Conservation (phyloP, 2,888 invertebrate genomes). For the Chrysodeixis includens region DNA sequence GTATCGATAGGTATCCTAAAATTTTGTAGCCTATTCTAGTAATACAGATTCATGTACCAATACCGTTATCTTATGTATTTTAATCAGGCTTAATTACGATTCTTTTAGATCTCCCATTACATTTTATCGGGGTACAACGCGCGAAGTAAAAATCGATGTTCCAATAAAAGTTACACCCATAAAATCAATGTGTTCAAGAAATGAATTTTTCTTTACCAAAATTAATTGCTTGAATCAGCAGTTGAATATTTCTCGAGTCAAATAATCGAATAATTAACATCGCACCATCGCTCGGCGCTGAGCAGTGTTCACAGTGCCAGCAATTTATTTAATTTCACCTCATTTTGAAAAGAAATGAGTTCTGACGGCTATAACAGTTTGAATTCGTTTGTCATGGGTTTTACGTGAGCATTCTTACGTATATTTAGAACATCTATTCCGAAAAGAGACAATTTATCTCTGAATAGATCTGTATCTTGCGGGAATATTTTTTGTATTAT, state of each 20-base stretch:
- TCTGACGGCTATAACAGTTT: constrained; percentile 20
- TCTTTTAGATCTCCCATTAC: neutral
- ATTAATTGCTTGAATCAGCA: neutral
- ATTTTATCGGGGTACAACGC: constrained; percentile 3
- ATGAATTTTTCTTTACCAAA: constrained; percentile 1
- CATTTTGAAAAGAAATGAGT: constrained; percentile 34
- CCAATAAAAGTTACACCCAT: constrained; percentile 1
- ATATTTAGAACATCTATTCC: constrained; percentile 23
- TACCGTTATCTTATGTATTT: neutral
- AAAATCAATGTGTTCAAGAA: neutral
- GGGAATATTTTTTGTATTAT: neutral
- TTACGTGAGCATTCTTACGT: constrained; percentile 21
- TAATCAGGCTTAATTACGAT: constrained; percentile 2
- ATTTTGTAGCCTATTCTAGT: neutral
- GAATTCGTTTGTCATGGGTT: constrained; percentile 28
- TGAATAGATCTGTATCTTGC: neutral
- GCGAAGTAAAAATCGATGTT: neutral
- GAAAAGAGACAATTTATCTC: neutral
- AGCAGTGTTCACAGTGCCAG: neutral
- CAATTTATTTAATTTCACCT: constrained; percentile 35
- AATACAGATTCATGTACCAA: neutral
- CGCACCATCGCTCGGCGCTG: constrained; percentile 9
- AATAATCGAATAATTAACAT: neutral
- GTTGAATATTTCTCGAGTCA: neutral
- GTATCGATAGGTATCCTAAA: neutral